Conservation (phyloP, 2,113 vertebrate species). For the Rana temporaria region DNA sequence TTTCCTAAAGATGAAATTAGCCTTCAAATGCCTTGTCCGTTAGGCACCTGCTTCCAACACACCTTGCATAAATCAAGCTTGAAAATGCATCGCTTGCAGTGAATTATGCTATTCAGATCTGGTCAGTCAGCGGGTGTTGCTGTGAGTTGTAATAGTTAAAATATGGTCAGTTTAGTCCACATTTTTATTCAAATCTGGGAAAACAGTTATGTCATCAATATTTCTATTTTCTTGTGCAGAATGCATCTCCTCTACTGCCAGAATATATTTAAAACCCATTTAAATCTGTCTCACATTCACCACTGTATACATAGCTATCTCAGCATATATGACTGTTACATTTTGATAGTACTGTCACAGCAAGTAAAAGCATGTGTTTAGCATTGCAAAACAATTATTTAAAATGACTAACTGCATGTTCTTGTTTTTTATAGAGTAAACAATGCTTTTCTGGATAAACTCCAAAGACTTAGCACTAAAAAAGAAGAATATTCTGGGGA, state of each 20-base stretch:
- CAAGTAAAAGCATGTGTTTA: conserved; percentile 2
- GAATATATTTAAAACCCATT: neutral
- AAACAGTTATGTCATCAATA: too few relatives aligned
- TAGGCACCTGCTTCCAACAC: too few relatives aligned
- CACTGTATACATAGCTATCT: conserved; percentile 2
- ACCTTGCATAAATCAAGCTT: too few relatives aligned
- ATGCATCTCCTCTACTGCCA: neutral
- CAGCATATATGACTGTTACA: neutral
- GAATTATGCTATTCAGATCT: too few relatives aligned
- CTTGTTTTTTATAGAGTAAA: conserved; percentile 47
- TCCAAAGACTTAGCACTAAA: conserved; percentile 20
- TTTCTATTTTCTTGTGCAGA: neutral
- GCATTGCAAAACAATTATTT: neutral
- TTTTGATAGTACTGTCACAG: conserved; percentile 15
- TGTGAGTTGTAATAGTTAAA: too few relatives aligned
- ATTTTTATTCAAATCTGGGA: too few relatives aligned
- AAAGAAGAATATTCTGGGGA: conserved; percentile 5
- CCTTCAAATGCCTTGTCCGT: too few relatives aligned
- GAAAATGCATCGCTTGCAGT: too few relatives aligned
- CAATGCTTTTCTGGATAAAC: conserved; percentile 52
- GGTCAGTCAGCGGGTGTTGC: too few relatives aligned
- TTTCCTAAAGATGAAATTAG: too few relatives aligned
- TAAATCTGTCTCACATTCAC: neutral
- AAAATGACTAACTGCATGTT: conserved; percentile 16
- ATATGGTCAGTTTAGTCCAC: too few relatives aligned